Percentiles rank a stretch among this genome's conserved stretches.
Conservation (phyloP, 2,888 invertebrate species). For the Frankliniella intonsa region DNA sequence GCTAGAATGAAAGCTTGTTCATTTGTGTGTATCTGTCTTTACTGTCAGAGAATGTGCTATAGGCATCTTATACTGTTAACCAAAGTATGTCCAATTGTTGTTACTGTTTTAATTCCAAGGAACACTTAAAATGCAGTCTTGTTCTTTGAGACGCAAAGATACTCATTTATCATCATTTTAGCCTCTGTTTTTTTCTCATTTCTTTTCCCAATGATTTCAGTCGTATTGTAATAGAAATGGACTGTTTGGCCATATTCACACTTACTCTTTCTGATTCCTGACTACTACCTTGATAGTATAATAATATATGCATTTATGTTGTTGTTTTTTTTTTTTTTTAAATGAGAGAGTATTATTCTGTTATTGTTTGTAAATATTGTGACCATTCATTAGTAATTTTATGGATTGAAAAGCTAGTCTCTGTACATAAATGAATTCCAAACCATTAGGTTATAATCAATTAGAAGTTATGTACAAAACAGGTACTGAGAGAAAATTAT, state of each 20-base stretch:
- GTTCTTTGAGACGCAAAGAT: too few species aligned
- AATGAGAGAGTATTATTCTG: not conserved
- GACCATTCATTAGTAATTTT: not conserved
- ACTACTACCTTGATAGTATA: not conserved
- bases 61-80: too few species aligned
- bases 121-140: too few species aligned
- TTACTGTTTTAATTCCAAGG: too few species aligned
- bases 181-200: not conserved
- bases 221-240: not conserved
- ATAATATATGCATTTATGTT: conserved; percentile 5
- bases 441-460: not conserved
- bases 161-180: too few species aligned
- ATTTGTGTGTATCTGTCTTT: too few species aligned
- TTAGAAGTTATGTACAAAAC: not conserved
- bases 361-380: conserved; percentile 9
- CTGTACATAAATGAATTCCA: not conserved
- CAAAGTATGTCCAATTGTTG: too few species aligned
- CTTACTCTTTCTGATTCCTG: not conserved
- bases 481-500: not conserved
- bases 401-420: not conserved
- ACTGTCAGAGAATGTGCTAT: too few species aligned
- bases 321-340: not conserved
- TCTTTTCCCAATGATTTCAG: not conserved
- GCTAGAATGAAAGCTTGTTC: too few species aligned
- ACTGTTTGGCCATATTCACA: not conserved